These are phyloP conservation scores for Rapana venosa DNA, from an alignment of 2,888 invertebrate genomes.

Conservation along the genomic window DNA sequence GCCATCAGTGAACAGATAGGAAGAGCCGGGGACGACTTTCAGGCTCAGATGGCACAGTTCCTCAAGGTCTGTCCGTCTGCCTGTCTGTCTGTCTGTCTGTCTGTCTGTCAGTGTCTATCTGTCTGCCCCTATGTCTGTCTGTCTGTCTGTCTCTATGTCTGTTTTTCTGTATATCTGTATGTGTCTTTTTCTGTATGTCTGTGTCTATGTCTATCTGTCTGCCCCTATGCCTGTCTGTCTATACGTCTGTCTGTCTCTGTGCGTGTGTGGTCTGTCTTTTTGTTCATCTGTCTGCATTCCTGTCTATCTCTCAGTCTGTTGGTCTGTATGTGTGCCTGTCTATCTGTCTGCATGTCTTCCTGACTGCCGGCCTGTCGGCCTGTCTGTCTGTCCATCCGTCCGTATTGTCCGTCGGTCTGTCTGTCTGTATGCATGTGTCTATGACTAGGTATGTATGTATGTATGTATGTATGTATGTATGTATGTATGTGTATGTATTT, in stretches of 20 bases:
- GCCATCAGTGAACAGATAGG: conserved; percentile 63
- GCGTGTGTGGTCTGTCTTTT: not conserved
- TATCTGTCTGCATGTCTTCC: not conserved
- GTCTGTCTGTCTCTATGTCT: not conserved
- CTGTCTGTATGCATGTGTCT: not conserved
- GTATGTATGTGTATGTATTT: not conserved
- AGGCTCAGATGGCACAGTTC: conserved; percentile 67
- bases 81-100: conserved; percentile 11
- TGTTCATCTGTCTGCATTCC: not conserved
- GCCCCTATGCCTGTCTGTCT: not conserved
- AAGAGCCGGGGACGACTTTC: conserved; percentile 66
- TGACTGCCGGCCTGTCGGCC: not conserved
- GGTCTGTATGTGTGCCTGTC: not conserved
- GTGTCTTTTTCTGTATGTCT: not conserved
- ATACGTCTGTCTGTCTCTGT: not conserved
- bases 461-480: not conserved
- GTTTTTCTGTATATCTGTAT: not conserved
- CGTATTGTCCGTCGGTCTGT: not conserved
- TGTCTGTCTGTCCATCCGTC: not conserved
- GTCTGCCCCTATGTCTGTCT: not conserved
- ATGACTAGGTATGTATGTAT: not conserved
- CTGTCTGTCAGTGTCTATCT: not conserved
- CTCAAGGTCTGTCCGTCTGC: conserved; percentile 59
- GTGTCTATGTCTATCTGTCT: not conserved
- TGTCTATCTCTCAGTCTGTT: not conserved